Evolutionary conservation across 2,797 vertebrate species (phyloP), one percentile per base, ranked within the genome.

Genomic region (Glossophaga mutica): DNA sequence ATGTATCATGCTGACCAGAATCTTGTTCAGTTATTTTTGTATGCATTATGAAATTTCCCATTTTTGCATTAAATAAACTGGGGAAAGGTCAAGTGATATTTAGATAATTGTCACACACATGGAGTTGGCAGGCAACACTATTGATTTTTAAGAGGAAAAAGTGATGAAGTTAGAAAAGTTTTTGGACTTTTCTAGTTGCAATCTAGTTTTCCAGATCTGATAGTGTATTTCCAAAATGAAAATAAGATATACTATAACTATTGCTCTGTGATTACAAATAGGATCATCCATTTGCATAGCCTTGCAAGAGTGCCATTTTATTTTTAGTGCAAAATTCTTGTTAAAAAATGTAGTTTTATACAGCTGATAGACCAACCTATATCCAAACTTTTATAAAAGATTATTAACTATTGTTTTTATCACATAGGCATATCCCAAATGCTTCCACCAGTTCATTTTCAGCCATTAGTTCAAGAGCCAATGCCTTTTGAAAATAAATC

Each of bases 301-400:
- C 83, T 96, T 90, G 8, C 73, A 89, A 87, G 42, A 52, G 83
- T 93, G 78, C 55, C 91, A 67, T 87, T 92, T 97, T 97, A 95
- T 62, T 96, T 96, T 90, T 50, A 94, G 84, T 86, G 87, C 79
- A 77, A 94, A 95, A 16, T 93, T 96, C 95, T 94, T 95, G 59
- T 87, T 94, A 21, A 89, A 90, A 87, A 96, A 86, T 88, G 88
- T 95, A 94, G 88, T 97, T 97, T 95, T 95, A 93, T 95, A 95
- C 71, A 95, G 92, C 92, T 94, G 65, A 96, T 96, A 97, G 92
- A 92, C 95, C 92, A 46, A n/a, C 91, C 62, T 96, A 52, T 97
- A 70, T 95, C 89, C 26, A 2, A 1, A 22, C 81, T 95, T 95
- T 81, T 84, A 71, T 91, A 78, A 91, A 96, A 92, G 90, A 90